Conservation (phyloP, 2,888 invertebrate genomes). For the Resseliella maxima region DNA sequence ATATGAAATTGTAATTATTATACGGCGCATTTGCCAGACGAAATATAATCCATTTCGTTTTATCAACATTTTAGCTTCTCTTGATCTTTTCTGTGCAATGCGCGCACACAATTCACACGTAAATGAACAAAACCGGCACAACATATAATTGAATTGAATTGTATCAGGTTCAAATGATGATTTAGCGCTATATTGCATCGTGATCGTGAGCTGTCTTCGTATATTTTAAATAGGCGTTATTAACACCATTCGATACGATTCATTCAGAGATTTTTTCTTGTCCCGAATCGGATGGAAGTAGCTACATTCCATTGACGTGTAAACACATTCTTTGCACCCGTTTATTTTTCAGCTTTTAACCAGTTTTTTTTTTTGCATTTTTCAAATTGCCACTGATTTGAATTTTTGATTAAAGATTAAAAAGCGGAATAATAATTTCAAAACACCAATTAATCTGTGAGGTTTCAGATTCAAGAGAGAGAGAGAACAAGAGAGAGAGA, state of each 20-base stretch:
- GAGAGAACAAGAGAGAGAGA: too few relatives aligned
- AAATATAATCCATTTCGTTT: slow-evolving; percentile 4
- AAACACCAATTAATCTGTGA: slow-evolving; percentile 5
- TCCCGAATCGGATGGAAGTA: neutral
- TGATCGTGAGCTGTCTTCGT: too few relatives aligned
- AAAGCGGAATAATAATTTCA: slow-evolving; percentile 38
- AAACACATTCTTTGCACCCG: neutral
- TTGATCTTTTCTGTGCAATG: too few relatives aligned
- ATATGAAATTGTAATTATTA: slow-evolving; percentile 17
- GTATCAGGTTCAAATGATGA: neutral
- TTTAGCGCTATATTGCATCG: neutral
- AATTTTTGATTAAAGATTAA: slow-evolving; percentile 31
- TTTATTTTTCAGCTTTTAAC: neutral
- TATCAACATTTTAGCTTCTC: slow-evolving; percentile 5
- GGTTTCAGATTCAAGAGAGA: too few relatives aligned
- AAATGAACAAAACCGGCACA: neutral
- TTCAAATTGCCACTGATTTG: slow-evolving; percentile 9
- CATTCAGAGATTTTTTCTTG: neutral
- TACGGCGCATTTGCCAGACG: neutral
- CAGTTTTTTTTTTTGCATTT: neutral
- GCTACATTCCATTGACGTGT: neutral
- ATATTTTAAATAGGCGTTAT: too few relatives aligned
- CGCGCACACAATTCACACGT: neutral
- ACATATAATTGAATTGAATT: neutral
- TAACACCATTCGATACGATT: neutral